Percentiles rank a stretch among this genome's conserved stretches.
Conservation (phyloP, 1,140 invertebrate genomes). For the Heliconius congener region DNA sequence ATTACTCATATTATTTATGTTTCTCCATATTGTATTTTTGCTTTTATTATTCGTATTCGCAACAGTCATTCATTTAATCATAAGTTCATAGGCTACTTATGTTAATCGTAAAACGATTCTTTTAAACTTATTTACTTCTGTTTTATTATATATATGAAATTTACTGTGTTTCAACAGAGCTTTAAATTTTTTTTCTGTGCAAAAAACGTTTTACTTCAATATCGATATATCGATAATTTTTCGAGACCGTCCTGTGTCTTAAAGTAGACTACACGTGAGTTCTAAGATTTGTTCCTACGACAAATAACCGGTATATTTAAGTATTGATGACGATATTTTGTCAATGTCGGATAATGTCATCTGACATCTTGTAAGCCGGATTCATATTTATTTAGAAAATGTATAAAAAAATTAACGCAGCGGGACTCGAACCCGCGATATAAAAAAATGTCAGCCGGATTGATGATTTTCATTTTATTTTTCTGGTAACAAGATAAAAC, state of each 20-base stretch:
- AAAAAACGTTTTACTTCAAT: too few relatives aligned
- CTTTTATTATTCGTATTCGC: neutral
- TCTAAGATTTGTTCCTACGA: neutral
- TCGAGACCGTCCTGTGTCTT: constrained; percentile 31
- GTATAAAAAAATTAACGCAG: too few relatives aligned
- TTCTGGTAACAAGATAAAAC: too few relatives aligned
- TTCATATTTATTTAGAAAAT: too few relatives aligned
- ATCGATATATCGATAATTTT: neutral
- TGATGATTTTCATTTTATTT: too few relatives aligned
- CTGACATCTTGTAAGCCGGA: too few relatives aligned
- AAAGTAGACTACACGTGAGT: constrained; percentile 38
- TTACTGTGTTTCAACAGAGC: too few relatives aligned
- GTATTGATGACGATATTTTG: neutral
- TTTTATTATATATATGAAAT: too few relatives aligned
- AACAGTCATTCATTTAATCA: neutral
- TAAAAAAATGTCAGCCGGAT: too few relatives aligned
- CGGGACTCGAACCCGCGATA: too few relatives aligned
- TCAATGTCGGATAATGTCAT: too few relatives aligned
- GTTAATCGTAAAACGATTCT: neutral
- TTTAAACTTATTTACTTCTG: too few relatives aligned
- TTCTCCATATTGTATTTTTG: neutral
- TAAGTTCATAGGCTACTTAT: neutral
- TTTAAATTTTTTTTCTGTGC: neutral
- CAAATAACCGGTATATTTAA: neutral
- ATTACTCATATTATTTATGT: neutral